A percentile compares a stretch with the other conserved stretches of the same genome.
Evolutionary conservation across 2,113 vertebrate species (phyloP).

Genomic region (Calcarius ornatus): DNA sequence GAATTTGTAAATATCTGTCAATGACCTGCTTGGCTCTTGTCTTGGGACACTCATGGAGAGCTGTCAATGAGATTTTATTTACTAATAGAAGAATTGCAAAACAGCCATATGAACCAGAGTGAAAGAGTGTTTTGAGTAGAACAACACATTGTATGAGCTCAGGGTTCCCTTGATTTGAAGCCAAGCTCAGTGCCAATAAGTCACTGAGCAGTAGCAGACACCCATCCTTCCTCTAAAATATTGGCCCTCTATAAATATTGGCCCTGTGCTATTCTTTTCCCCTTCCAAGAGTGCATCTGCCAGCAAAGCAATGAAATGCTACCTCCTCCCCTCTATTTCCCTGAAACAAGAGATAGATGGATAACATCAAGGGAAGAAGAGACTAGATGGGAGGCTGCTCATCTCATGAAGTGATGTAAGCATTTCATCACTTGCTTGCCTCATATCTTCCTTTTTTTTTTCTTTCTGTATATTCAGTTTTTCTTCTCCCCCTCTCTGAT

Average conservation of each 20-base stretch:
- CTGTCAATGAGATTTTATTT: slow-evolving; percentile 25
- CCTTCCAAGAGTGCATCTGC: background rate
- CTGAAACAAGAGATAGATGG: background rate
- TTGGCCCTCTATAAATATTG: background rate
- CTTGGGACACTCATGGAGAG: background rate
- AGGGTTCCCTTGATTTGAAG: background rate
- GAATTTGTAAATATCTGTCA: background rate
- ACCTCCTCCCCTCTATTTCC: background rate
- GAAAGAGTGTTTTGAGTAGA: background rate
- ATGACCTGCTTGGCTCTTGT: background rate
- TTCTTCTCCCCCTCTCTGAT: background rate
- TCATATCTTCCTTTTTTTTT: background rate
- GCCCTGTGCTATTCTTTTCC: background rate
- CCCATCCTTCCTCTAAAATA: background rate
- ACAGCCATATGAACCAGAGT: background rate
- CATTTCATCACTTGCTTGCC: background rate
- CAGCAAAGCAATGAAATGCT: background rate
- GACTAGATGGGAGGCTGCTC: background rate
- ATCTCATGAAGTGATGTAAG: background rate
- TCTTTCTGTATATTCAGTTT: background rate
- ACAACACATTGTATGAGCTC: background rate
- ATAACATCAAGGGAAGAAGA: background rate
- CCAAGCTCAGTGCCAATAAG: background rate
- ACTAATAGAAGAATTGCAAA: background rate
- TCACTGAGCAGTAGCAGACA: background rate